phyloP scores from a whole-genome alignment of 2,797 vertebrate species.

The Sebastes trivittatus region DNA sequence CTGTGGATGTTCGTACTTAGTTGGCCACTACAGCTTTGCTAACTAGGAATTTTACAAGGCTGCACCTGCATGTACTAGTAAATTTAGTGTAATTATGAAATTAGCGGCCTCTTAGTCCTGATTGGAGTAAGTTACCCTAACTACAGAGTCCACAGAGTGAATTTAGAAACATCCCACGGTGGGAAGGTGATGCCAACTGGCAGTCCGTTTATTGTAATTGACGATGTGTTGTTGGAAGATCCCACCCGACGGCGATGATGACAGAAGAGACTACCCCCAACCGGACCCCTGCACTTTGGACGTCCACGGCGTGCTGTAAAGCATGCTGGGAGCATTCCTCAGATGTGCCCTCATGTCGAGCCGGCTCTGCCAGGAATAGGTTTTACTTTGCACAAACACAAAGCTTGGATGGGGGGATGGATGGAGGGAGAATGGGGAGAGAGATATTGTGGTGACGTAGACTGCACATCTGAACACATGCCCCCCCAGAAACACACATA shows the following conservation, averaged over 20 bases:
- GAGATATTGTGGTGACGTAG: conserved; percentile 26
- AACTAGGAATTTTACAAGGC: neutral
- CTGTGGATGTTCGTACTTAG: neutral
- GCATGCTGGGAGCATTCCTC: conserved; percentile 56
- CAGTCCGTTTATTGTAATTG: conserved; percentile 11
- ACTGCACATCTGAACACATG: conserved; percentile 24
- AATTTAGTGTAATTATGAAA: neutral
- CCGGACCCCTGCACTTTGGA: neutral
- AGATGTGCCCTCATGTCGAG: conserved; percentile 58
- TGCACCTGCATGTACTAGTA: neutral
- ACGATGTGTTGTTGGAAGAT: conserved; percentile 26
- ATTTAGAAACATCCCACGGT: neutral
- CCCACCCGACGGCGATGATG: neutral
- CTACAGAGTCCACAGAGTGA: neutral
- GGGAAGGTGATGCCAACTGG: conserved; percentile 1
- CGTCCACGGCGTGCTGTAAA: neutral
- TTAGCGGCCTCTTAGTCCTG: neutral
- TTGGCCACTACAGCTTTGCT: neutral
- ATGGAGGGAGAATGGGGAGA: neutral
- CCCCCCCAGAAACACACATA: conserved; percentile 8
- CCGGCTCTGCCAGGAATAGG: conserved; percentile 38
- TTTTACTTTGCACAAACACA: conserved; percentile 29
- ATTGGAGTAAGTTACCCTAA: conserved; percentile 11
- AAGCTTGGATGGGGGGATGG: neutral
- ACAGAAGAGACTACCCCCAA: conserved; percentile 18